A percentile compares a stretch with the other conserved stretches of the same genome.
phyloP scores from a whole-genome alignment of 1,140 invertebrate genomes.

The Periplaneta americana region DNA sequence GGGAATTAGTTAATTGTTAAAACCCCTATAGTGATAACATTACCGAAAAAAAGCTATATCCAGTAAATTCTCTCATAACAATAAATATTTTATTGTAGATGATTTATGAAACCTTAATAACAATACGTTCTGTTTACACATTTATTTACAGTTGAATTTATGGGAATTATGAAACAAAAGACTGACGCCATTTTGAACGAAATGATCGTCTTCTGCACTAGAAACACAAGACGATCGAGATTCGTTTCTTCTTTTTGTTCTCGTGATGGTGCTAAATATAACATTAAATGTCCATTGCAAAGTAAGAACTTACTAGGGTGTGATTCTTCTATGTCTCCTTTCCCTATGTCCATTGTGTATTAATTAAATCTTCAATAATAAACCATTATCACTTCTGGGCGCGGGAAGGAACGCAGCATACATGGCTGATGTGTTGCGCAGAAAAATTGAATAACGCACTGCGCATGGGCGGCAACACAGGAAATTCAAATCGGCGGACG shows the following conservation, averaged over 20 bases:
- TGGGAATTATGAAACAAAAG: conserved; percentile 7
- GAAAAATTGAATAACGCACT: not conserved
- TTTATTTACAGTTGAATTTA: conserved; percentile 6
- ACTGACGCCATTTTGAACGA: conserved; percentile 5
- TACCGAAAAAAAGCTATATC: not conserved
- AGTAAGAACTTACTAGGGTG: not conserved
- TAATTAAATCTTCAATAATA: not conserved
- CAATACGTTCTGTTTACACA: not conserved
- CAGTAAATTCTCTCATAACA: not conserved
- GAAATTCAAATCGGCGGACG: not conserved
- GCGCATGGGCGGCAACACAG: not conserved
- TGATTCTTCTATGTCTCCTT: not conserved
- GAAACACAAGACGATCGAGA: conserved; percentile 8
- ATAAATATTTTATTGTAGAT: not conserved
- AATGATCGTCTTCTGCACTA: conserved; percentile 8
- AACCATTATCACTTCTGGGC: not conserved
- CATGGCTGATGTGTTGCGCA: not conserved
- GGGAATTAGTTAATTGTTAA: not conserved
- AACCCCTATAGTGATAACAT: not conserved
- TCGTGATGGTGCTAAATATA: not conserved
- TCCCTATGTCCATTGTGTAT: not conserved
- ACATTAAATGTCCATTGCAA: not conserved
- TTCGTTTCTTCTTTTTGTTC: not conserved
- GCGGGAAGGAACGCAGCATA: not conserved
- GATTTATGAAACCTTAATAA: not conserved